A percentile compares a stretch with the other conserved stretches of the same genome.
Evolutionary conservation across 2,113 vertebrate species (phyloP).

Genomic region (Choloepus hoffmanni): DNA sequence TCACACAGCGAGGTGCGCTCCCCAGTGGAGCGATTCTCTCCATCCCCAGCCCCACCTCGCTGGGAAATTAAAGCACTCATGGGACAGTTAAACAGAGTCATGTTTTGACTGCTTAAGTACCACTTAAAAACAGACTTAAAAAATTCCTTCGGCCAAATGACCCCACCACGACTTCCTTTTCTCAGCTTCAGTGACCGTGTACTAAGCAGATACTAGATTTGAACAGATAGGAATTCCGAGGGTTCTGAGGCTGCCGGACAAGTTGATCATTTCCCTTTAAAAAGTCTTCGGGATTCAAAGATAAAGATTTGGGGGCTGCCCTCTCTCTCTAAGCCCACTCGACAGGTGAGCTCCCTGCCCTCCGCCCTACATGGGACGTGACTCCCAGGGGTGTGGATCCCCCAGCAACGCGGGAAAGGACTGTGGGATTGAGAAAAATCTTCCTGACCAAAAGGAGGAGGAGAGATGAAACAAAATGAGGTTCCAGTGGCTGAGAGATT

Average conservation of each 20-base stretch:
- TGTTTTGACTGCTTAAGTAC: not conserved
- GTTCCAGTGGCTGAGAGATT: no score
- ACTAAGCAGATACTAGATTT: not conserved
- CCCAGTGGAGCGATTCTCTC: not conserved
- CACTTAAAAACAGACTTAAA: not conserved
- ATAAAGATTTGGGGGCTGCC: not conserved
- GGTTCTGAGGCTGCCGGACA: not conserved
- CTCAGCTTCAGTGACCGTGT: not conserved
- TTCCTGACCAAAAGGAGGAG: no score
- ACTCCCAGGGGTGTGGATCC: no score
- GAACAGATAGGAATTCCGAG: not conserved
- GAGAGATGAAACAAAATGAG: no score
- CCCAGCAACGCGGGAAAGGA: no score
- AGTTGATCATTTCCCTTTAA: not conserved
- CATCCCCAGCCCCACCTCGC: not conserved
- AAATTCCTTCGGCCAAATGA: not conserved
- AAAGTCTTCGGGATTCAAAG: not conserved
- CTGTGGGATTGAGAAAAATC: no score
- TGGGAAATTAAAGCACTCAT: slow-evolving; percentile 7
- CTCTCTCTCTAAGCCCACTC: no score
- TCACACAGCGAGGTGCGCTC: not conserved
- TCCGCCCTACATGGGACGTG: no score
- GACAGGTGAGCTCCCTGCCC: no score
- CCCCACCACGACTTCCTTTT: not conserved
- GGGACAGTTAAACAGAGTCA: not conserved